Conservation (phyloP, 2,888 invertebrate species). For the Arenicola marina region DNA sequence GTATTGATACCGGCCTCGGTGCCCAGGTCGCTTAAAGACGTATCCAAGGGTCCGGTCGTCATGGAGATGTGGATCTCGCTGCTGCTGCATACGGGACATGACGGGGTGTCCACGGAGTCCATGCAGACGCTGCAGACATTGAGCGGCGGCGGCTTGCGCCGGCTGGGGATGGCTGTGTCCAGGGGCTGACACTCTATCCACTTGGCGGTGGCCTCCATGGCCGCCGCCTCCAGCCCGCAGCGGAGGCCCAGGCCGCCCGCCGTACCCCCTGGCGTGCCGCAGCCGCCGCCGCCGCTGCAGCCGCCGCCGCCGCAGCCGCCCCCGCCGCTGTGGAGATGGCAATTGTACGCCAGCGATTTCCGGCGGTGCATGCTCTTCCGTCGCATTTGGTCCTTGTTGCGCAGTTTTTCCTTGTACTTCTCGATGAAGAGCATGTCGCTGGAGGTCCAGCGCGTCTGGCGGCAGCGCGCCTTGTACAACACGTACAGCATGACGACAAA, state of each 20-base stretch:
- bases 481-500: slow-evolving; percentile 16
- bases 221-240: background rate
- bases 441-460: slow-evolving; percentile 9
- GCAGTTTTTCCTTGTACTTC: slow-evolving; percentile 16
- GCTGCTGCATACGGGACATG: background rate
- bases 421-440: slow-evolving; percentile 17
- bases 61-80: background rate
- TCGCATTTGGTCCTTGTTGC: background rate
- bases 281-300: no score
- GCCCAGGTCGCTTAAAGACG: no score
- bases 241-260: no score
- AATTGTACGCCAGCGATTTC: no score
- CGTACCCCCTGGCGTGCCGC: no score
- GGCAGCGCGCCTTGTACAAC: slow-evolving; percentile 21
- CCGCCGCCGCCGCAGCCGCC: no score
- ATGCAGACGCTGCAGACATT: background rate
- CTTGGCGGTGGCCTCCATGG: background rate
- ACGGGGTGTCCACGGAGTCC: background rate
- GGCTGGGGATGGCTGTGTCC: background rate
- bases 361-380: background rate
- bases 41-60: no score
- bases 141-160: background rate
- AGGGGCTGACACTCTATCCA: background rate
- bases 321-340: no score
- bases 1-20: no score